Evolutionary conservation across 37 sponge, comb jelly and placozoan genomes (phyloP).

Genomic region (Chondrilla cf. caribensis): DNA sequence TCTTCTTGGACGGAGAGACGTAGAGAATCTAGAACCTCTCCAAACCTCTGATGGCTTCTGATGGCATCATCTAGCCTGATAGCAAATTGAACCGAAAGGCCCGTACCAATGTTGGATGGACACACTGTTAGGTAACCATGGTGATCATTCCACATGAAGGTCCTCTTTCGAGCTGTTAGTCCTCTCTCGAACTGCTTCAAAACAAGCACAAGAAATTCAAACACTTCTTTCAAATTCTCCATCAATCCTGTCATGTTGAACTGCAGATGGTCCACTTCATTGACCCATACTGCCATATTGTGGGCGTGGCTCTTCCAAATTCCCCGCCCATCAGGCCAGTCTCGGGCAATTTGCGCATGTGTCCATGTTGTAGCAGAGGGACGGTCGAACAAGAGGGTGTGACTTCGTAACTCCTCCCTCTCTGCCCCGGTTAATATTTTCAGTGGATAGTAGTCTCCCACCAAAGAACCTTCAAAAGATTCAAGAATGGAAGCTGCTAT

Average conservation of each 20-base stretch:
- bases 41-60: not conserved
- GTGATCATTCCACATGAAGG: conserved; percentile 74
- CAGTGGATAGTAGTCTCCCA: conserved; percentile 76
- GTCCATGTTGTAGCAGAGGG: conserved; percentile 42
- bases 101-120: conserved; percentile 93
- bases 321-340: conserved; percentile 79
- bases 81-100: conserved; percentile 44
- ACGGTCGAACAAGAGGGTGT: conserved; percentile 76
- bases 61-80: not conserved
- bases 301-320: conserved; percentile 74
- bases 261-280: conserved; percentile 86
- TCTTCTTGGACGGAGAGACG: not conserved
- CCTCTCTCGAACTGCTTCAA: conserved; percentile 57
- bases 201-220: conserved; percentile 53
- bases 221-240: conserved; percentile 74
- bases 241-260: conserved; percentile 85
- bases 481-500: conserved; percentile 34
- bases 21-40: not conserved
- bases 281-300: conserved; percentile 82
- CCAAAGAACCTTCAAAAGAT: conserved; percentile 51
- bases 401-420: conserved; percentile 67
- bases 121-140: conserved; percentile 85
- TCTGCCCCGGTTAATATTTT: conserved; percentile 55
- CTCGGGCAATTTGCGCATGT: conserved; percentile 54
- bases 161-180: conserved; percentile 41